Base-by-base conservation (phyloP, 2,797 vertebrate species). In the Capromys pilorides region DNA sequence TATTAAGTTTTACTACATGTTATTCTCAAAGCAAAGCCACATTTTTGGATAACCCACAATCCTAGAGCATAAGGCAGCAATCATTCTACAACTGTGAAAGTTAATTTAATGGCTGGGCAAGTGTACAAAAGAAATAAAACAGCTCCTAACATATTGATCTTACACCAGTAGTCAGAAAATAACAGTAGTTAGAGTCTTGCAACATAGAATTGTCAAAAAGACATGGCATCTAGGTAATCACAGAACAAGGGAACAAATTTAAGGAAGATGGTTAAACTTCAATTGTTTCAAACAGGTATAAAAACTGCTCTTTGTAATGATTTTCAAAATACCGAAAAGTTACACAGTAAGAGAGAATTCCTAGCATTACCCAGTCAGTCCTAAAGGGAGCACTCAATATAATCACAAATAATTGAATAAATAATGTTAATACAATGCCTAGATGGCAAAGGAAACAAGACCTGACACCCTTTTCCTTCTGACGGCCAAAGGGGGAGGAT, bases 101-200 rank as follows among this genome's bases (percentile, higher is more conserved):
- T 67, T 80, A 88, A 90, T 90, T 92, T 84, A 93, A 88, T 64
- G 33, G 39, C 51, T 67, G 19, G 19, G 8, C 36, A 82, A 77
- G n/a, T 78, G 69, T 16, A 22, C 61, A 81, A 7, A 26, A 86
- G 80, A 97, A 93, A 96, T 59, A 83, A 45, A 94, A 49, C 66
- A 81, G 33, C 16, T 86, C 59, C 41, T 11, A 82, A 80, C 6
- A 31, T 82, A 57, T 85, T 94, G 49, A 86, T 22, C 36, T 91
- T 51, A 83, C 1, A 12, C 49, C 2, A 62, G 54, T 31, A 26
- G 16, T 84, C 49, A 87, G 33, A 86, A 71, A 87, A 14, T 80
- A n/a, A 36, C 67, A 67, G 21, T 54, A 67, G 71, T 18, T 69
- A 78, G 41, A 90, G 6, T 59, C 24, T 5, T 61, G 2, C 36